Conservation (phyloP, 2,113 vertebrate species). For the Glareola pratincola region DNA sequence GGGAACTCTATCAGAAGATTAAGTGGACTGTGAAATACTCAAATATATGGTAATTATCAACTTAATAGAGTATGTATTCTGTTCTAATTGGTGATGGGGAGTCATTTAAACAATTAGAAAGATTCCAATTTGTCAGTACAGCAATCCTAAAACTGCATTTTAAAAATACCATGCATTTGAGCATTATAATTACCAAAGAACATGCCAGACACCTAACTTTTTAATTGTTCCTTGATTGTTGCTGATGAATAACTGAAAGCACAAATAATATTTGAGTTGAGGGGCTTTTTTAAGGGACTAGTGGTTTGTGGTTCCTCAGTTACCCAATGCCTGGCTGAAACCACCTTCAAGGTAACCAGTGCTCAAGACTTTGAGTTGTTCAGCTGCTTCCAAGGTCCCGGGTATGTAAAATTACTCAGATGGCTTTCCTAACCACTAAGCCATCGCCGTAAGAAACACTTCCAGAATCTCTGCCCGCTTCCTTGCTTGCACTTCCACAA, state of each 20-base stretch:
- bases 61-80: slow-evolving; percentile 43
- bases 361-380: background rate
- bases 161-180: background rate
- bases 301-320: background rate
- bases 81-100: slow-evolving; percentile 41
- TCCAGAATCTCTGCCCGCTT: background rate
- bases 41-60: slow-evolving; percentile 55
- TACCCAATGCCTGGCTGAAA: background rate
- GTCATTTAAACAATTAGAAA: slow-evolving; percentile 61
- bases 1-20: slow-evolving; percentile 35
- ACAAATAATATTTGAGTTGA: background rate
- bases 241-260: background rate
- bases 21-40: slow-evolving; percentile 61
- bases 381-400: background rate
- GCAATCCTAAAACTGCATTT: slow-evolving; percentile 40
- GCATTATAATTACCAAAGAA: background rate
- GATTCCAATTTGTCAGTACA: slow-evolving; percentile 49
- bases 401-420: background rate
- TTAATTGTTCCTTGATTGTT: background rate
- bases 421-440: background rate
- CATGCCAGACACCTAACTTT: background rate
- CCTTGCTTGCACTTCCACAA: background rate
- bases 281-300: background rate
- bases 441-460: background rate
- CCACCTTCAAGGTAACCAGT: background rate